A percentile compares a stretch with the other conserved stretches of the same genome.
phyloP scores from a whole-genome alignment of 1,140 invertebrate genomes.

The Alviniconcha marisindica region DNA sequence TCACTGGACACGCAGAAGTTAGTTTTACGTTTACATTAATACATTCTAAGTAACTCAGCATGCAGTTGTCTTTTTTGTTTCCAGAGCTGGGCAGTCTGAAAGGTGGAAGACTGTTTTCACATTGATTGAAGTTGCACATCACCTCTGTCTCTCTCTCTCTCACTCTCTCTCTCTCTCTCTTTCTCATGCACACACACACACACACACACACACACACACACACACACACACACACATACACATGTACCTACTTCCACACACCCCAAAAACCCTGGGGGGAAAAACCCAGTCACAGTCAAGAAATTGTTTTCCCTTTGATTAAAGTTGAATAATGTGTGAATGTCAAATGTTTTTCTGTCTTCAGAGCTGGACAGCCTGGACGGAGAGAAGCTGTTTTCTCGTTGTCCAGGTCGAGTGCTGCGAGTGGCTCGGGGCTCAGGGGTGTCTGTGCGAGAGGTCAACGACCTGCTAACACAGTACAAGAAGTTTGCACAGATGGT shows the following conservation, averaged over 20 bases:
- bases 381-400: slow-evolving; percentile 97
- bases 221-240: neutral
- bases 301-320: too few relatives aligned
- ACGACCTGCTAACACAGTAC: slow-evolving; percentile 98
- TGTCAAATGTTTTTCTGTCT: slow-evolving; percentile 26
- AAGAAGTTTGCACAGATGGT: slow-evolving; percentile 99
- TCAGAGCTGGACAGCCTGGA: slow-evolving; percentile 96
- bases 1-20: too few relatives aligned
- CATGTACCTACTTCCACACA: too few relatives aligned
- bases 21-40: too few relatives aligned
- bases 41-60: too few relatives aligned
- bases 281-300: too few relatives aligned
- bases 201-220: neutral
- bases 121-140: neutral
- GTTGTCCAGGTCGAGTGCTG: slow-evolving; percentile 89
- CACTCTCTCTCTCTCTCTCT: too few relatives aligned
- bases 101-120: too few relatives aligned
- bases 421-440: slow-evolving; percentile 97
- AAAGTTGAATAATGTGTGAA: too few relatives aligned
- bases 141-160: too few relatives aligned
- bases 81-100: too few relatives aligned
- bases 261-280: too few relatives aligned
- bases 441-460: slow-evolving; percentile 96
- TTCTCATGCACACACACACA: neutral
- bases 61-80: neutral